phyloP scores from a whole-genome alignment of 2,888 invertebrate genomes.

The Lasioglossum oenotherae region DNA sequence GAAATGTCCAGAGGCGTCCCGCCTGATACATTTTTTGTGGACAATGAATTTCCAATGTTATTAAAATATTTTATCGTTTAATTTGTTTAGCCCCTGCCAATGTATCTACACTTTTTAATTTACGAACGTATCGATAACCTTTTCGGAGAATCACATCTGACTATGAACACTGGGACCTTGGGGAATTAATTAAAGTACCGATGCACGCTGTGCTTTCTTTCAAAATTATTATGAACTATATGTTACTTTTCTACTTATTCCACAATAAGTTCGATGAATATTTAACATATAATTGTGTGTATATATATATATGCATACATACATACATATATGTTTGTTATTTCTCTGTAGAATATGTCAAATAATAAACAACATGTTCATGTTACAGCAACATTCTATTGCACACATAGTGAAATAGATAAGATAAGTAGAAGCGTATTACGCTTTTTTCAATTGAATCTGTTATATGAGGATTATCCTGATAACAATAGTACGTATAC shows the following conservation, averaged over 20 bases:
- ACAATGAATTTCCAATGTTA: slow-evolving; percentile 73
- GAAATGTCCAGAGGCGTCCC: slow-evolving; percentile 54
- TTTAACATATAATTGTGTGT: slow-evolving; percentile 7
- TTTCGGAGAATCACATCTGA: slow-evolving; percentile 42
- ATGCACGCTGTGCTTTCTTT: slow-evolving; percentile 41
- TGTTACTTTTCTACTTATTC: slow-evolving; percentile 72
- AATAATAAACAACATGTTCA: slow-evolving; percentile 54
- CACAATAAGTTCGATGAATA: slow-evolving; percentile 55
- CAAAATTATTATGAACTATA: slow-evolving; percentile 52
- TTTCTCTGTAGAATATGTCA: slow-evolving; percentile 40
- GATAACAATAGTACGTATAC: slow-evolving; percentile 11
- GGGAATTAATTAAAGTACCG: slow-evolving; percentile 58
- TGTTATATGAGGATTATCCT: slow-evolving; percentile 9
- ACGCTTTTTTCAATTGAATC: slow-evolving; percentile 20
- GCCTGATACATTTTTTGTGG: slow-evolving; percentile 57
- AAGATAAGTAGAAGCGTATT: slow-evolving; percentile 41
- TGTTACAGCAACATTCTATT: slow-evolving; percentile 26
- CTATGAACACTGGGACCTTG: slow-evolving; percentile 63
- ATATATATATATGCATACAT: neutral
- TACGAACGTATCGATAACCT: slow-evolving; percentile 52
- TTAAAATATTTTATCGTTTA: slow-evolving; percentile 75
- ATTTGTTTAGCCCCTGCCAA: slow-evolving; percentile 69
- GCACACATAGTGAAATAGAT: slow-evolving; percentile 32
- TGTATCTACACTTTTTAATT: slow-evolving; percentile 65
- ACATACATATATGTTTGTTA: slow-evolving; percentile 17